A percentile compares a stretch with the other conserved stretches of the same genome.
These are phyloP conservation scores for Cirrhinus molitorella DNA, from an alignment of 2,797 vertebrate genomes.

Conservation along the genomic window DNA sequence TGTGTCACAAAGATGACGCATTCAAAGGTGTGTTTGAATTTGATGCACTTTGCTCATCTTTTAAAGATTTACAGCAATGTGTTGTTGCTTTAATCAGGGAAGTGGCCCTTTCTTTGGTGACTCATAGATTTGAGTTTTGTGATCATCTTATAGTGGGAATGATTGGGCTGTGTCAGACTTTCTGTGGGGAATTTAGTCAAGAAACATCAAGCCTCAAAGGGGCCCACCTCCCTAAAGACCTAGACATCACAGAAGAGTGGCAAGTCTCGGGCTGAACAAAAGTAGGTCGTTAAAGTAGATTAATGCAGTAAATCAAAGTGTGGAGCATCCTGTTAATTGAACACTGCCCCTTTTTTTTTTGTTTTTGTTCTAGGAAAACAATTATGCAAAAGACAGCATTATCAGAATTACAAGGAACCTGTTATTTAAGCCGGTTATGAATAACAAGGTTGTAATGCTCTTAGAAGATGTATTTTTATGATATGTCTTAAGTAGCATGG, in stretches of 20 bases:
- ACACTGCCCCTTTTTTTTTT: slow-evolving; percentile 18
- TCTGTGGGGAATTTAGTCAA: slow-evolving; percentile 66
- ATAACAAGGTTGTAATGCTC: not conserved
- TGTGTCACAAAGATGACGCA: not conserved
- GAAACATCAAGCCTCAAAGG: slow-evolving; percentile 72
- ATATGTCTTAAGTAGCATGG: too few species aligned
- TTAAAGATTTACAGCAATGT: slow-evolving; percentile 10
- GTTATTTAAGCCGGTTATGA: not conserved
- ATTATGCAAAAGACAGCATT: not conserved
- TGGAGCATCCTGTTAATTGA: slow-evolving; percentile 62
- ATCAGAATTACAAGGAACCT: not conserved
- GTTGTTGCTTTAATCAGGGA: slow-evolving; percentile 42
- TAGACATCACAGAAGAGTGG: slow-evolving; percentile 71
- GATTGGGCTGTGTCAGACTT: slow-evolving; percentile 53
- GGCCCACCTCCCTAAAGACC: slow-evolving; percentile 72
- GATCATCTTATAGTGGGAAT: slow-evolving; percentile 28
- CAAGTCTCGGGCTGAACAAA: slow-evolving; percentile 70
- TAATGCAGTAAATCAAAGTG: slow-evolving; percentile 72
- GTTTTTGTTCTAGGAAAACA: slow-evolving; percentile 21
- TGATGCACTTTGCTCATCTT: slow-evolving; percentile 13
- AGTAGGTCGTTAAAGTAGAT: slow-evolving; percentile 78
- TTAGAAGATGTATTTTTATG: not conserved
- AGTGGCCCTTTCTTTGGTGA: slow-evolving; percentile 25
- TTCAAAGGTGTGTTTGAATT: slow-evolving; percentile 3
- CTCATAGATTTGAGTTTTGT: slow-evolving; percentile 33